Percentiles rank a stretch among this genome's conserved stretches.
phyloP scores from a whole-genome alignment of 2,797 vertebrate species.

The Cossypha polioptera region DNA sequence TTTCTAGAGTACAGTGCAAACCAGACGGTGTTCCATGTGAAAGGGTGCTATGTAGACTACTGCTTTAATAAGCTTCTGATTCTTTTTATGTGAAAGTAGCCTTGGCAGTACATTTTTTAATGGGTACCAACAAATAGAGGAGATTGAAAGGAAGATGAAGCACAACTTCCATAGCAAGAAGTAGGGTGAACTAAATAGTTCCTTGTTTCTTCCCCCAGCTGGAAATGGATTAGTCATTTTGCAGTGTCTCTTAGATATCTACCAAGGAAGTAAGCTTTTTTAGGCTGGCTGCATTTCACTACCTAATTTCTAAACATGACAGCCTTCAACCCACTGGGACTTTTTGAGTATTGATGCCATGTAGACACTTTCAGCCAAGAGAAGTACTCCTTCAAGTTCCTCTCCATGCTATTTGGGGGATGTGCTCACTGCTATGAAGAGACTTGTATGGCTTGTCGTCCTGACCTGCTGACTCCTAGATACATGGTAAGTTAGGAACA shows the following conservation, averaged over 20 bases:
- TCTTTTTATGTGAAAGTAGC: neutral
- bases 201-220: neutral
- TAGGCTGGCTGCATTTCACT: neutral
- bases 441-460: neutral
- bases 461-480: neutral
- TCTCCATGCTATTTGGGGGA: rapidly evolving
- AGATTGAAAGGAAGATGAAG: neutral
- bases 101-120: neutral
- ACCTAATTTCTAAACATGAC: neutral
- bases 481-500: neutral
- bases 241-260: neutral
- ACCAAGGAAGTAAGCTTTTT: neutral
- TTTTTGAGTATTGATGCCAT: rapidly evolving
- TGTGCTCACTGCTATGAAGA: neutral
- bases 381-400: neutral
- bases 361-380: neutral
- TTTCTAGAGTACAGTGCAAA: neutral
- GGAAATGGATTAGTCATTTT: neutral
- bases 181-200: neutral
- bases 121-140: rapidly evolving
- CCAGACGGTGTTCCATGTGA: neutral
- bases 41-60: neutral
- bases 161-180: neutral
- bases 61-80: neutral
- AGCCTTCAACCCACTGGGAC: neutral